Evolutionary conservation across 2,797 vertebrate genomes (phyloP), one percentile per base, ranked within the genome.

Genomic region (Sebastes matsubarae): DNA sequence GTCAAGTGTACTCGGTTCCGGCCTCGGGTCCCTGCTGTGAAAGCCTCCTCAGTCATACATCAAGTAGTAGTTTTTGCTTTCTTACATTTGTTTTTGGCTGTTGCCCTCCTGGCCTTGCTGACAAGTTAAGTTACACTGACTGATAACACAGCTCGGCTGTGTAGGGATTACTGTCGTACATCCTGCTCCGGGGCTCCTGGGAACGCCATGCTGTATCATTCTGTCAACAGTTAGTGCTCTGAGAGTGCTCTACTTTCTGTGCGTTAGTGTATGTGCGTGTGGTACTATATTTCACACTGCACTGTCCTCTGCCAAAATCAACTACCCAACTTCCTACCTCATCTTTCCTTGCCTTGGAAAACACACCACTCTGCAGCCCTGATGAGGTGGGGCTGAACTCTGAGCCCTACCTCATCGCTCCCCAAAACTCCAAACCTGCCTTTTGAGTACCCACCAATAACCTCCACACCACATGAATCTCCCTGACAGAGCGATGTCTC

Each of bases 131-230:
- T 90, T 85, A 71, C 83, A 87, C 86, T 91, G 91, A 94, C 89
- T 89, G 92, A 94, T 95, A 93, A 90, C 88, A 84, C 89, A 79
- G 84, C 77, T 85, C 24, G 74, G 79, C 84, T 87, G 86, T 92
- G 92, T 93, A 77, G 83, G 88, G 90, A 93, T 95, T 93, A 93
- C 92, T 86, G 85, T 88, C 54, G 80, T 85, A 92, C 91, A 90
- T 95, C 92, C 91, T 88, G 87, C 84, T 67, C 2, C 64, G 75
- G 84, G 85, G 87, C 94, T 91, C 89, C 81, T 65, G 92, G 92
- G 94, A 94, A 89, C 76, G 78, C 89, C 92, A 88, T 88, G 91
- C 91, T 94, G 95, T 84, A 94, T 95, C 95, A 93, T 92, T 94
- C 95, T 96, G 95, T 96, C 95, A 94, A 89, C 94, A 90, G 92